Base-by-base conservation (phyloP, 2,797 vertebrate species). In the Orestias chungarensis region DNA sequence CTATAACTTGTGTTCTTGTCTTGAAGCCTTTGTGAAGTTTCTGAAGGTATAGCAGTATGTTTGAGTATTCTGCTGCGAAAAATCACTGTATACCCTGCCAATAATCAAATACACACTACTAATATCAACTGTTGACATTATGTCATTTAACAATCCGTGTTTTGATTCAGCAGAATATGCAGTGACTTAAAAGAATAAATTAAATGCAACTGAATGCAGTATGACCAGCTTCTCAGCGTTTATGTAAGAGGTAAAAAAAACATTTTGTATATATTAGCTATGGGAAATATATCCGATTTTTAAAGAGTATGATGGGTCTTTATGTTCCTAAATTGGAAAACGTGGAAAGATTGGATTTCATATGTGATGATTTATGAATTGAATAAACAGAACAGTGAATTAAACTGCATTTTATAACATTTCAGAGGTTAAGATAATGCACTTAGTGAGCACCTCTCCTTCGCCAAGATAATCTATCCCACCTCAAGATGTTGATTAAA, bases 371-470 rank as follows among this genome's bases (percentile, higher is more conserved):
- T n/a, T n/a, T n/a, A n/a, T n/a, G n/a, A n/a, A n/a, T n/a, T n/a
- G 4, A 40, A 40, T 40, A 40, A 40, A 40, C 9, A 40, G 4
- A 9, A 50, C 23, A 50, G 49, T 23, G 46, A 10, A 25, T 25
- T n/a, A 40, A 61, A 61, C 1, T 61, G 4, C 4, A 61, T 38
- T 38, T n/a, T 20, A 23, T 18, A 11, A 33, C 25, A 25, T 59
- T 61, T 61, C 35, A 11, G 55, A 59, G 55, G 55, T 35, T 61
- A n/a, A n/a, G n/a, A n/a, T n/a, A n/a, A n/a, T n/a, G n/a, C n/a
- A n/a, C n/a, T n/a, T n/a, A n/a, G n/a, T n/a, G n/a, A n/a, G n/a
- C n/a, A n/a, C n/a, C n/a, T n/a, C n/a, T n/a, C n/a, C n/a, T n/a
- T n/a, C n/a, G n/a, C n/a, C n/a, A n/a, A n/a, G n/a, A n/a, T n/a